Base-by-base conservation (phyloP, 2,888 invertebrate species). In the Anagyrus pseudococci region DNA sequence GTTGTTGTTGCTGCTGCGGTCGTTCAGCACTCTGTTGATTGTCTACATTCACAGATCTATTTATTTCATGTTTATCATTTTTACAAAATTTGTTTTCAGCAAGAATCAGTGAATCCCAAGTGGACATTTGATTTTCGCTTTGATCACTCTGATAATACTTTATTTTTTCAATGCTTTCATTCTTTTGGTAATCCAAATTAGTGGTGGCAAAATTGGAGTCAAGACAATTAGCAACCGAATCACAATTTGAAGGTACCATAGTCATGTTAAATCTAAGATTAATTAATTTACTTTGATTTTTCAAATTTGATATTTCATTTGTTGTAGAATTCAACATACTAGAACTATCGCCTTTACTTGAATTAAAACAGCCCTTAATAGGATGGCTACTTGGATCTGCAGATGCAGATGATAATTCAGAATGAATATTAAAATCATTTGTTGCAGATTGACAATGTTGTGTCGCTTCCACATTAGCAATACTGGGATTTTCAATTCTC, bases 111-210 rank as follows among this genome's bases (percentile, higher is more conserved):
- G 41, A n/a, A 22, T 59, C 29, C 66, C 66, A 66, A 47, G 23
- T 61, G 20, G 44, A 33, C 17, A 55, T 44, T 47, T 52, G 48
- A 53, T 22, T 64, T 58, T 61, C 43, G 29, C 44, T 54, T 49
- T 55, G 20, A 52, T 58, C 49, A 49, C 23, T 59, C 13, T 50
- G 54, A 55, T 43, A 52, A n/a, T n/a, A n/a, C n/a, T n/a, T n/a
- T n/a, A n/a, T n/a, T 37, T 37, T 37, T 15, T 13, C 33, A 37
- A 13, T 8, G 15, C 10, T 29, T 29, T 37, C 22, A 46, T 46
- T 54, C 10, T 47, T 15, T 54, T 47, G 48, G 52, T 47, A 40
- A 46, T 7, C 22, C 3, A 48, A 23, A 47, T 15, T 46, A 13
- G 2, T 37, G 15, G 15, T 37, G 13, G 10, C 33, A 37, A 37